A percentile compares a stretch with the other conserved stretches of the same genome.
These are phyloP conservation scores for Umimayanthus kanabou DNA, from an alignment of 92 coral and sea anemone genomes.

Conservation along the genomic window DNA sequence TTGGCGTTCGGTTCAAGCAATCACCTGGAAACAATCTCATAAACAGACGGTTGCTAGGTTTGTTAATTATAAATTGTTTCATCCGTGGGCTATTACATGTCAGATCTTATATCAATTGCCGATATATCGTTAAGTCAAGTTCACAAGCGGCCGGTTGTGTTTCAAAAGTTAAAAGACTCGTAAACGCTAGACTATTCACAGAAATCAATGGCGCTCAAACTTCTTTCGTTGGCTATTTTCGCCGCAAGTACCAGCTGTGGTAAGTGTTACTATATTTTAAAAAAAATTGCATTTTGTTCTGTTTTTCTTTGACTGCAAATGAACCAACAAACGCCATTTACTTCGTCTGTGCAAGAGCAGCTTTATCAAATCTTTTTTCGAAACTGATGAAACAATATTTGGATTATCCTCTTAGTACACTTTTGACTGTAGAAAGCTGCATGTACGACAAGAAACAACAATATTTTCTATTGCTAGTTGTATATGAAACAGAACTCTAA, in stretches of 20 bases:
- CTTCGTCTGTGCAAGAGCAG: neutral
- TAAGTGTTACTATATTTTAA: neutral
- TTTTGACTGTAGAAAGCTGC: no score
- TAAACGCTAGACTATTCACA: neutral
- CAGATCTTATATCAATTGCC: neutral
- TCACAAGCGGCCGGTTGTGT: neutral
- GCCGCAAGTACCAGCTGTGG: neutral
- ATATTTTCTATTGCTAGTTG: no score
- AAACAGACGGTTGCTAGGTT: neutral
- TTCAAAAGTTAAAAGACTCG: neutral
- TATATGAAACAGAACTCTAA: no score
- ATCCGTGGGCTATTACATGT: neutral
- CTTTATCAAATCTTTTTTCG: neutral
- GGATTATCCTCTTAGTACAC: no score
- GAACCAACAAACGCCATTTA: neutral
- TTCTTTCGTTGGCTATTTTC: neutral
- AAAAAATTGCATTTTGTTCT: no score
- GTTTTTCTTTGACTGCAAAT: neutral
- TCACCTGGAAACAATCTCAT: neutral
- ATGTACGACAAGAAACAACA: no score
- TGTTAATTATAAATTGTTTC: no score
- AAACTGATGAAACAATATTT: no score
- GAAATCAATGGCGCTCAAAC: neutral
- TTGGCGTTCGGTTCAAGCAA: neutral
- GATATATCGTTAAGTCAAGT: neutral